Evolutionary conservation across 2,888 invertebrate genomes (phyloP), one percentile per base, ranked within the genome.

Genomic region (Eucera pruinosa): DNA sequence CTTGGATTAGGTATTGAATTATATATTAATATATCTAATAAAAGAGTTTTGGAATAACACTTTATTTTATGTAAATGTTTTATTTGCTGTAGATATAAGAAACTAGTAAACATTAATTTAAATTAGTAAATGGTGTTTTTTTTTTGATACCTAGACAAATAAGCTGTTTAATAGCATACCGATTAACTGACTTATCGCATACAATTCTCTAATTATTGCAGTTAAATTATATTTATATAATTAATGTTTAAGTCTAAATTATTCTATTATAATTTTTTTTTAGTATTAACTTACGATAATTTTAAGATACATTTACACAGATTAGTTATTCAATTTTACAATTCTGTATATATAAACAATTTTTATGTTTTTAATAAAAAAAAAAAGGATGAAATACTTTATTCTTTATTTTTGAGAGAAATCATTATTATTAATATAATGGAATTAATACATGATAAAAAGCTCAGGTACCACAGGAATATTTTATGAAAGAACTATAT

Each of bases 31-130:
- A 74, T 74, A 74, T 74, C n/a, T 30, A 54, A 36, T 71, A 71
- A 61, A 61, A 70, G 5, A 60, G 9, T 62, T 82, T 75, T 71
- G 64, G 73, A 78, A 70, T 54, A 60, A 52, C 65, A 52, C 20
- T 61, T 82, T 80, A 65, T 81, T 70, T 71, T 64, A 79, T 68
- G 64, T 80, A 78, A 81, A 75, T 69, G 66, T 20, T 75, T 83
- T 71, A 79, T 61, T 81, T 65, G 66, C 43, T 75, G 57, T 83
- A 79, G 65, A 61, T 50, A 61, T 74, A 71, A 62, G 50, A 45
- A 52, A 73, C 36, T 50, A 80, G 69, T 78, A 66, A 78, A 76
- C 47, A 41, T 58, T 23, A 30, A 52, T 69, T 58, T 9, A 13
- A 68, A 58, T 64, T 33, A 68, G 58, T 58, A 25, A 54, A 33